These are phyloP conservation scores for Myiozetetes cayanensis DNA, from an alignment of 2,113 vertebrate genomes.

Conservation along the genomic window DNA sequence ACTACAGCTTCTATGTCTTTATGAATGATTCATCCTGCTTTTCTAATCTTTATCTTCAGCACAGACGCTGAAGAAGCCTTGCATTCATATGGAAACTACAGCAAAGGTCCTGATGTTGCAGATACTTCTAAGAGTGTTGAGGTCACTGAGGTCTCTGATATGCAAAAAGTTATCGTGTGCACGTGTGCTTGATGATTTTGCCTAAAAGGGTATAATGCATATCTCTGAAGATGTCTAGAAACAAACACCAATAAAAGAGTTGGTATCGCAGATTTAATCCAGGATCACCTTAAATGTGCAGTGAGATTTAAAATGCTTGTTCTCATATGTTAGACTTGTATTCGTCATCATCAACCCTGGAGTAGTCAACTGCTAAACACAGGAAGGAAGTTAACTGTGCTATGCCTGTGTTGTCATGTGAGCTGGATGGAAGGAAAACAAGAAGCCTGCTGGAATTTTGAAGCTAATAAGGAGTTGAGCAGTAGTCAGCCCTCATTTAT, in stretches of 20 bases:
- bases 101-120: background rate
- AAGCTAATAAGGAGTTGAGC: background rate
- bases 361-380: background rate
- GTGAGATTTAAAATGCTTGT: background rate
- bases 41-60: slow-evolving; percentile 14
- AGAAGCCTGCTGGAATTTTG: background rate
- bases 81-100: background rate
- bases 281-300: background rate
- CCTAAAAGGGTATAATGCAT: background rate
- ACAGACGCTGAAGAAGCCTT: background rate
- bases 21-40: slow-evolving; percentile 3
- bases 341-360: background rate
- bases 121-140: background rate
- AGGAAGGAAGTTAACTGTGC: background rate
- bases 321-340: background rate
- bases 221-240: background rate
- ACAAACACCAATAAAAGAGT: background rate
- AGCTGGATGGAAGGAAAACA: background rate
- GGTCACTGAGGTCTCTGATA: background rate
- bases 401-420: background rate
- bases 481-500: background rate
- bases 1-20: background rate
- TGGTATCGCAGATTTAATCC: background rate
- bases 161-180: background rate
- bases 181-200: background rate